Conservation (phyloP, 2,888 invertebrate species). For the Zhuqinia jingwanae region DNA sequence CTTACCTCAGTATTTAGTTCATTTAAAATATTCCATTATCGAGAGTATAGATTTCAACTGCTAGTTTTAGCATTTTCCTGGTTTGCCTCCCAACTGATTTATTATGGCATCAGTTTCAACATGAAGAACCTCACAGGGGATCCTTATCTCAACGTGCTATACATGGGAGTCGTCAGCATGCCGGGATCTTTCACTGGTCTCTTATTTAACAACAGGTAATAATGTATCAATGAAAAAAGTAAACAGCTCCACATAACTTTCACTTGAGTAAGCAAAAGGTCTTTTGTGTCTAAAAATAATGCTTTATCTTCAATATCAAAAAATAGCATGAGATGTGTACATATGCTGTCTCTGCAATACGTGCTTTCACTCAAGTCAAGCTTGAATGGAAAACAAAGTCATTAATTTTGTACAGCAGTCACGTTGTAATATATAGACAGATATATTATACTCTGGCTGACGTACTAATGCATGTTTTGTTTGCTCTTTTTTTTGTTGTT, state of each 20-base stretch:
- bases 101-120: conserved; percentile 76
- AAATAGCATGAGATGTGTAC: conserved; percentile 6
- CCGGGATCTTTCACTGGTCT: conserved; percentile 73
- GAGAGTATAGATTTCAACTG: conserved; percentile 62
- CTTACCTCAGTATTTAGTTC: conserved; percentile 37
- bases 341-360: background rate
- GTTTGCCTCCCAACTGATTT: conserved; percentile 74
- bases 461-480: conserved; percentile 46
- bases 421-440: conserved; percentile 17
- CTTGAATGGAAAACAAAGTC: conserved; percentile 34
- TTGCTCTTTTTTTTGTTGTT: conserved; percentile 49
- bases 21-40: conserved; percentile 56
- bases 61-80: conserved; percentile 73
- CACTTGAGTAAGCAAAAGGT: background rate
- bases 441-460: conserved; percentile 23
- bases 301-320: background rate
- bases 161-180: conserved; percentile 73
- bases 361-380: background rate
- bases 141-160: conserved; percentile 75
- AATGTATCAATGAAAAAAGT: background rate
- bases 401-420: conserved; percentile 46
- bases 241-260: conserved; percentile 21
- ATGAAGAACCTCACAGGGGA: conserved; percentile 74
- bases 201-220: conserved; percentile 74
- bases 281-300: background rate